These are phyloP conservation scores for Steinernema khuongi DNA, from an alignment of 1,140 invertebrate genomes.

Conservation along the genomic window DNA sequence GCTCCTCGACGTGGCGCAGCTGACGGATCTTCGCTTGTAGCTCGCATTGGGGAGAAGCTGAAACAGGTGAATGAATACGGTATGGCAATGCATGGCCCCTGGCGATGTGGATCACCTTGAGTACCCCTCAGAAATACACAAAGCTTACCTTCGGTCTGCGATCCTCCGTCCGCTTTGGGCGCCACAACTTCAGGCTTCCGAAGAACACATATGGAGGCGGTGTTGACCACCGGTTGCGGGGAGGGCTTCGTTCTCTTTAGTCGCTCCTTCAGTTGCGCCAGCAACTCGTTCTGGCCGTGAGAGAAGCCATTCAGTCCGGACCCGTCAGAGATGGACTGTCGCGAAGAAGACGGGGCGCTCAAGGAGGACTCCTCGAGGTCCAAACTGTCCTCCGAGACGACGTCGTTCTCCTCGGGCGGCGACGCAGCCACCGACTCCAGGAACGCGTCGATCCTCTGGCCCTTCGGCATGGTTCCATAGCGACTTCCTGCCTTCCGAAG, in stretches of 20 bases:
- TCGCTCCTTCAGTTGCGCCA: constrained; percentile 45
- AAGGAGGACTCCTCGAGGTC: constrained; percentile 25
- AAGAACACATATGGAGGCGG: not conserved
- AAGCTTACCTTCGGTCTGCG: constrained; percentile 33
- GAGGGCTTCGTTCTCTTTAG: constrained; percentile 38
- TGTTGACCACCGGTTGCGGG: not conserved
- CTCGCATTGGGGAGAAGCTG: constrained; percentile 38
- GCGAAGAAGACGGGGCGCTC: constrained; percentile 1
- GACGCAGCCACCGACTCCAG: constrained; percentile 72
- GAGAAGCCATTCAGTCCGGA: not conserved
- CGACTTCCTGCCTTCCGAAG: constrained; percentile 88
- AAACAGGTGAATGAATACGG: not conserved
- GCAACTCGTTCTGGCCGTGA: constrained; percentile 33
- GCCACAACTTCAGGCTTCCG: constrained; percentile 42
- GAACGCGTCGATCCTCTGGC: constrained; percentile 86
- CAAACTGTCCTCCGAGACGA: constrained; percentile 45
- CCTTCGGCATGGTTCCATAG: constrained; percentile 90
- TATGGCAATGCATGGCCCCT: not conserved
- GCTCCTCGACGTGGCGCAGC: constrained; percentile 46
- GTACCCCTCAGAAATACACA: no score
- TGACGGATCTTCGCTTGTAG: constrained; percentile 47
- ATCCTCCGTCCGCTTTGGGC: constrained; percentile 26
- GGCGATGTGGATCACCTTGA: no score
- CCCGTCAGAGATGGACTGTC: not conserved
- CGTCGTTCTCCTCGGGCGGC: constrained; percentile 22